A percentile compares a stretch with the other conserved stretches of the same genome.
phyloP scores from a whole-genome alignment of 1,140 invertebrate genomes.

The Pantala flavescens region DNA sequence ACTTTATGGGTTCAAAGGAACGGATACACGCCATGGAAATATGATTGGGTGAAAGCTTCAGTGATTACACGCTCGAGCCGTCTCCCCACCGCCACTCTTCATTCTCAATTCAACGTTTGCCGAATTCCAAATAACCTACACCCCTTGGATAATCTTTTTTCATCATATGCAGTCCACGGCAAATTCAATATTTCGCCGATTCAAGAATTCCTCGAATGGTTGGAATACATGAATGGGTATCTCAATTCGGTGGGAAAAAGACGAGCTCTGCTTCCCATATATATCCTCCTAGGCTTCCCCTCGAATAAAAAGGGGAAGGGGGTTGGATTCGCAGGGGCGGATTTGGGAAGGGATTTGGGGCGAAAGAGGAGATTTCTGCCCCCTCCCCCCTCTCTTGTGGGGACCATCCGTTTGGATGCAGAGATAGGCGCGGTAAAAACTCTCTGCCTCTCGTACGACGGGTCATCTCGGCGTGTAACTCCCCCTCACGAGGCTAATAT shows the following conservation, averaged over 20 bases:
- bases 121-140: slow-evolving; percentile 6
- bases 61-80: background rate
- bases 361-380: background rate
- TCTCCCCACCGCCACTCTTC: background rate
- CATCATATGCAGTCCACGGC: slow-evolving; percentile 3
- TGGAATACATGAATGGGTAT: slow-evolving; percentile 9
- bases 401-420: no score
- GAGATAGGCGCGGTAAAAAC: no score
- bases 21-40: no score
- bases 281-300: no score
- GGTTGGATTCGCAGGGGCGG: background rate
- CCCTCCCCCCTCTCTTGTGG: background rate
- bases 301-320: background rate
- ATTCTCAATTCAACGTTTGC: background rate
- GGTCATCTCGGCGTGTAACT: no score
- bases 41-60: no score
- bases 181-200: slow-evolving; percentile 10
- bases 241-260: background rate
- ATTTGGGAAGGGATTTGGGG: background rate
- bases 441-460: no score
- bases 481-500: no score
- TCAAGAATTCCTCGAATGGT: slow-evolving; percentile 2
- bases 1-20: no score
- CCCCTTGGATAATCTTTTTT: slow-evolving; percentile 6
- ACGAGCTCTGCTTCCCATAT: no score